Conservation (phyloP, 2,797 vertebrate genomes). For the Australoheros facetus region DNA sequence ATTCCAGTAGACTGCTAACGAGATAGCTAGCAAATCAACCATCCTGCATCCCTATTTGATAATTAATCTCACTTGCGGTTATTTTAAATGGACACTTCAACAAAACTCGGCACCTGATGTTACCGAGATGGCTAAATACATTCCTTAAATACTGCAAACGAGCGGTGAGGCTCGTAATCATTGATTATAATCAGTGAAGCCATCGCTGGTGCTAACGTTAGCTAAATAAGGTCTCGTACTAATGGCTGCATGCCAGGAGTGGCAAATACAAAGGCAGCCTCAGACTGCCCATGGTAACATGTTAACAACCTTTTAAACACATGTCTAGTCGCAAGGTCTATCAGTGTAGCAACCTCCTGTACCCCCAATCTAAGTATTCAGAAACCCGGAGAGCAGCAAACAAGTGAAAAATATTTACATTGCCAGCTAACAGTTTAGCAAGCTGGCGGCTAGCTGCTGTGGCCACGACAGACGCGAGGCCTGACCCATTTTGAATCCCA, state of each 20-base stretch:
- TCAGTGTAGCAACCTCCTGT: background rate
- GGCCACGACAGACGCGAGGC: slow-evolving; percentile 81
- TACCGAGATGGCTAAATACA: background rate
- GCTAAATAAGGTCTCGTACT: slow-evolving; percentile 74
- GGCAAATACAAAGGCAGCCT: slow-evolving; percentile 78
- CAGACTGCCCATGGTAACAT: slow-evolving; percentile 40
- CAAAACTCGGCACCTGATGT: background rate
- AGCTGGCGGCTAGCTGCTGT: slow-evolving; percentile 77
- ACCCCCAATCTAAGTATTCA: background rate
- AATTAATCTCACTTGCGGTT: slow-evolving; percentile 15
- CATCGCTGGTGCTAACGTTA: slow-evolving; percentile 64
- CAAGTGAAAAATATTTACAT: slow-evolving; percentile 79
- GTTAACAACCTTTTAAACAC: slow-evolving; percentile 41
- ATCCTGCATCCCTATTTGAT: slow-evolving; percentile 27
- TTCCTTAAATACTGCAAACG: background rate
- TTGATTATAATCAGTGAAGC: slow-evolving; percentile 41
- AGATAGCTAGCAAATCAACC: slow-evolving; percentile 49
- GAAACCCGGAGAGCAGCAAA: slow-evolving; percentile 1
- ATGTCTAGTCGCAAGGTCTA: slow-evolving; percentile 4
- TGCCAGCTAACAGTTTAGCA: slow-evolving; percentile 74
- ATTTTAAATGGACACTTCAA: background rate
- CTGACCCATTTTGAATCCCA: slow-evolving; percentile 82
- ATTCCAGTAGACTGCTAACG: slow-evolving; percentile 72
- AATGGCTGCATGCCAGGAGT: slow-evolving; percentile 81
- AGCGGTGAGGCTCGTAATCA: background rate